A percentile compares a stretch with the other conserved stretches of the same genome.
These are phyloP conservation scores for Lasioglossum oenotherae DNA, from an alignment of 2,888 invertebrate genomes.

Conservation along the genomic window DNA sequence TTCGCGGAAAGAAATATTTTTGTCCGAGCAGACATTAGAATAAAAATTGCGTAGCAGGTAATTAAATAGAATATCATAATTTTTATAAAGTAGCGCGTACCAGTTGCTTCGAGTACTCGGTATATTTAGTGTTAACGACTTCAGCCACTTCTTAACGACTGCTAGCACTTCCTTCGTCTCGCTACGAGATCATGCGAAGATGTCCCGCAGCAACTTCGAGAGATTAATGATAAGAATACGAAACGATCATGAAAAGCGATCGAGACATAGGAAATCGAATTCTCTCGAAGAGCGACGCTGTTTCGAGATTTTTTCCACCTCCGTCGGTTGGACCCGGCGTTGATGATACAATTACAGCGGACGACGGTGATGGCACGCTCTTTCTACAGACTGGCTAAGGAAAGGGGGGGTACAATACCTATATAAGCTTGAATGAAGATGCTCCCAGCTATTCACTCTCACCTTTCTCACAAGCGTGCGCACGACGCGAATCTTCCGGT, in stretches of 20 bases:
- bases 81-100: not conserved
- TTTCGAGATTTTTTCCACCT: conserved; percentile 35
- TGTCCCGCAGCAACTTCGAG: not conserved
- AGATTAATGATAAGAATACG: not conserved
- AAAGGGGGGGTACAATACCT: conserved; percentile 83
- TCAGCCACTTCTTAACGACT: not conserved
- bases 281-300: not conserved
- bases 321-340: conserved; percentile 31
- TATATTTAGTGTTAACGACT: not conserved
- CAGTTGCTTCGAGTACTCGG: not conserved
- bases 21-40: not conserved
- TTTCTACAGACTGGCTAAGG: conserved; percentile 77
- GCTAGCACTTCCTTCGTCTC: not conserved
- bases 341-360: conserved; percentile 75
- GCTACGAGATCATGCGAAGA: not conserved
- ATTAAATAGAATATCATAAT: not conserved
- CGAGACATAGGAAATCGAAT: conserved; percentile 1
- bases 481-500: conserved; percentile 72
- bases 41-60: not conserved
- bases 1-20: not conserved
- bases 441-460: conserved; percentile 84
- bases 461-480: conserved; percentile 83
- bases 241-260: not conserved
- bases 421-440: conserved; percentile 85
- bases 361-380: conserved; percentile 75